Evolutionary conservation across 1,140 invertebrate species (phyloP).

Genomic region (Nasonia longicornis): DNA sequence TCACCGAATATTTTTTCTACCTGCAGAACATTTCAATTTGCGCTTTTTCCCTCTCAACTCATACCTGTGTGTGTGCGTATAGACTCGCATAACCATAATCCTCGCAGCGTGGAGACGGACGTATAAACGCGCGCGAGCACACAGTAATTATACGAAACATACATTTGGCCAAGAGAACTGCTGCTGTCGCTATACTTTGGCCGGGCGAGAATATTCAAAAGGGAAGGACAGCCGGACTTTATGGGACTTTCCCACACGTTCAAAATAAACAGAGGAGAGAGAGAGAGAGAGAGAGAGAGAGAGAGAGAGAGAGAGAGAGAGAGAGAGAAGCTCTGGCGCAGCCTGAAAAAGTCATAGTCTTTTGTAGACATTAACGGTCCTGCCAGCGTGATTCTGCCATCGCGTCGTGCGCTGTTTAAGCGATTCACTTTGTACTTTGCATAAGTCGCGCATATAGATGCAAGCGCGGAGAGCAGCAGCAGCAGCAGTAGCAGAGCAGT

Average conservation of each 20-base stretch:
- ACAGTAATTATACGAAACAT: constrained; percentile 24
- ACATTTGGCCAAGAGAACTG: constrained; percentile 7
- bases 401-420: constrained; percentile 41
- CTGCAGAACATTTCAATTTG: constrained; percentile 20
- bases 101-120: background rate
- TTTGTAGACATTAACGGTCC: constrained; percentile 39
- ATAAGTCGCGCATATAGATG: constrained; percentile 46
- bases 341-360: constrained; percentile 31
- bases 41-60: background rate
- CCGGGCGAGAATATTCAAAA: constrained; percentile 35
- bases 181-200: background rate
- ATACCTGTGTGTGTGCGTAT: background rate
- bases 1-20: constrained; percentile 11
- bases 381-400: constrained; percentile 37
- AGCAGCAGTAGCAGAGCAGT: background rate
- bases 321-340: background rate
- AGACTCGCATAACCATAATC: background rate
- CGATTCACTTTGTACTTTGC: constrained; percentile 47
- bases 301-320: background rate
- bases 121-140: background rate
- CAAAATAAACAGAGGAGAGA: constrained; percentile 25
- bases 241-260: constrained; percentile 38
- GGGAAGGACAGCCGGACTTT: constrained; percentile 7
- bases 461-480: background rate
- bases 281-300: background rate